These are phyloP conservation scores for Meloidogyne chitwoodi DNA, from an alignment of 1,140 invertebrate genomes.

Conservation along the genomic window DNA sequence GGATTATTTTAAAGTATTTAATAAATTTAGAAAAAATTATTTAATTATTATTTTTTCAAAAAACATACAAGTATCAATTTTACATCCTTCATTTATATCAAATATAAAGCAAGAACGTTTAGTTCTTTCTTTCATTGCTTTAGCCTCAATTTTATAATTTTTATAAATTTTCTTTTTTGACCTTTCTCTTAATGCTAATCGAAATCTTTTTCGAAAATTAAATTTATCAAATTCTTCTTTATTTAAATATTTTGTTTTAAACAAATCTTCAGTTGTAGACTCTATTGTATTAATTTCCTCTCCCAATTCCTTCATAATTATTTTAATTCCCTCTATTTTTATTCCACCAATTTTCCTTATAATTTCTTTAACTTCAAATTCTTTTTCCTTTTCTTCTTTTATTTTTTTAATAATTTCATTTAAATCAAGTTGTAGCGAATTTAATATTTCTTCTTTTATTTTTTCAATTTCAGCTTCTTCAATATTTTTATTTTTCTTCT, in stretches of 20 bases:
- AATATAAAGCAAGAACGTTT: neutral
- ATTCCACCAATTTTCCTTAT: neutral
- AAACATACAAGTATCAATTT: neutral
- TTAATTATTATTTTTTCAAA: too few species aligned
- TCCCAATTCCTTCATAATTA: too few species aligned
- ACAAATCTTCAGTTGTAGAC: too few species aligned
- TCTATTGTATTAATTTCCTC: too few species aligned
- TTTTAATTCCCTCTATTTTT: neutral
- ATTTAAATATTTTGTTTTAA: too few species aligned
- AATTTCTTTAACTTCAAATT: neutral
- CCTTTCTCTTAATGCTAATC: neutral
- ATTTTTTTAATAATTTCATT: neutral
- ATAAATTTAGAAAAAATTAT: too few species aligned
- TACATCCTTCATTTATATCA: neutral
- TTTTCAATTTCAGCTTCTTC: neutral
- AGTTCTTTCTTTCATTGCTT: neutral
- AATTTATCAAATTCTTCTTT: neutral
- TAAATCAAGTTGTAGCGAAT: neutral
- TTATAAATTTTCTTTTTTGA: neutral
- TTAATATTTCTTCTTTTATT: neutral
- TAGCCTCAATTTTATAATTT: neutral
- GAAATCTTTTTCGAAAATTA: neutral
- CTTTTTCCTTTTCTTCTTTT: conserved; percentile 1
- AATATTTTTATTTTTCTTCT: neutral
- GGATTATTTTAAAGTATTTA: too few species aligned